These are phyloP conservation scores for Calycopis cecrops DNA, from an alignment of 1,140 invertebrate species.

Conservation along the genomic window DNA sequence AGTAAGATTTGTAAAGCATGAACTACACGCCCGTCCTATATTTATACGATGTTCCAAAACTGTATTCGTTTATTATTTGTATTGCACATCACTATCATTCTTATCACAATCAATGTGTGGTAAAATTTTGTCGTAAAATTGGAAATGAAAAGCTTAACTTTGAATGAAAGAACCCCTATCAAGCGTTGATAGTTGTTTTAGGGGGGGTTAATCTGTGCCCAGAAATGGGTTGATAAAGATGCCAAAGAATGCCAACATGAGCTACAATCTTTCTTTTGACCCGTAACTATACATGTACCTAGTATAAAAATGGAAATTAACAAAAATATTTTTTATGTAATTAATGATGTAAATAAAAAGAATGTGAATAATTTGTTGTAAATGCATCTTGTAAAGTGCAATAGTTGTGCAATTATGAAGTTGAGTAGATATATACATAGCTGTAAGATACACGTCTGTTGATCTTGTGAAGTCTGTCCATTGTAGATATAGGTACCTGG, in stretches of 20 bases:
- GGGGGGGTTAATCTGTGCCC: no score
- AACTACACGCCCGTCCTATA: conserved; percentile 59
- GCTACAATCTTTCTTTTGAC: neutral
- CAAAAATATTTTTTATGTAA: neutral
- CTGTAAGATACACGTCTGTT: conserved; percentile 59
- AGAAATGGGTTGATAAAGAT: neutral
- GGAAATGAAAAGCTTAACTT: no score
- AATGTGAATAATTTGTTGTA: conserved; percentile 70
- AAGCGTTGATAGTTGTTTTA: no score
- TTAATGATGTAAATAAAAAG: conserved; percentile 20
- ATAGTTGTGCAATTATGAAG: conserved; percentile 70
- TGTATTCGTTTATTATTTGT: neutral
- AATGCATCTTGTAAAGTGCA: conserved; percentile 74
- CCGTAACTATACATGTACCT: neutral
- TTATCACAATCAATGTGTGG: neutral
- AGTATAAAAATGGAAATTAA: neutral
- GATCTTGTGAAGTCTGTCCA: conserved; percentile 59
- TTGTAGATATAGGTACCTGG: conserved; percentile 40
- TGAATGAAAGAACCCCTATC: no score
- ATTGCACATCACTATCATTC: neutral
- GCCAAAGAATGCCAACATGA: conserved; percentile 18
- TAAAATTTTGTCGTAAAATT: no score
- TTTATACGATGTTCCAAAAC: conserved; percentile 47
- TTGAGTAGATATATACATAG: conserved; percentile 69
- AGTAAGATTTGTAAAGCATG: no score